Evolutionary conservation across 2,113 vertebrate species (phyloP), one percentile per base, ranked within the genome.

Genomic region (Elachura formosa): DNA sequence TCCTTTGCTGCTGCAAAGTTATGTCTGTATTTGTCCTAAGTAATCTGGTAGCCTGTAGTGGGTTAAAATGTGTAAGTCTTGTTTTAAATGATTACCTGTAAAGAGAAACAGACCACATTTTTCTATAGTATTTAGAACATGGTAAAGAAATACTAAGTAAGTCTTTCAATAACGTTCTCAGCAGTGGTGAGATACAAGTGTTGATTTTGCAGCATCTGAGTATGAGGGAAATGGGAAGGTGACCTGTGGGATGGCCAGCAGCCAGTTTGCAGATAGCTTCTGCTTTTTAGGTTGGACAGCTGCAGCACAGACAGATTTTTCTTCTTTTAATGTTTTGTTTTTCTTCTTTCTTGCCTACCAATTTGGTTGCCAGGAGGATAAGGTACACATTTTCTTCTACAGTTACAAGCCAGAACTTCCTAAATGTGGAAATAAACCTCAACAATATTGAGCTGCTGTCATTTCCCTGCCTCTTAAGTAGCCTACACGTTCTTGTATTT

Each of bases 321-420:
- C n/a, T n/a, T n/a, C n/a, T n/a, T 90, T 55, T 79, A 95, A 96
- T 80, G 6, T 77, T 67, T 64, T 93, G 34, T 94, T 92, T 96
- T 87, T 97, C 96, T 98, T 97, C 97, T 98, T 98, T 98, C 97
- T 94, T 98, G 98, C 97, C 96, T 97, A 93, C 98, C 95, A 95
- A 97, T 96, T 97, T 98, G 96, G 94, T 97, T 96, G 82, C 97
- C 97, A 99, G 99, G 99, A 99, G 98, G 99, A 99, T 97, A 99
- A 99, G 99, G 99, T 99, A 99, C 98, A 97, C 55, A 12, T 76
- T 78, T 93, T 87, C 28, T 94, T 90, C 31, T 87, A 31, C 16
- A 71, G 45, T 77, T 91, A 45, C 41, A 69, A 94, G 54, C 11
- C 23, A 90, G 40, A 88, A 34, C 22, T 81, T 78, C 62, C 46